Percentiles rank a stretch among this genome's conserved stretches.
These are phyloP conservation scores for Pagrus major DNA, from an alignment of 2,113 vertebrate species.

Conservation along the genomic window DNA sequence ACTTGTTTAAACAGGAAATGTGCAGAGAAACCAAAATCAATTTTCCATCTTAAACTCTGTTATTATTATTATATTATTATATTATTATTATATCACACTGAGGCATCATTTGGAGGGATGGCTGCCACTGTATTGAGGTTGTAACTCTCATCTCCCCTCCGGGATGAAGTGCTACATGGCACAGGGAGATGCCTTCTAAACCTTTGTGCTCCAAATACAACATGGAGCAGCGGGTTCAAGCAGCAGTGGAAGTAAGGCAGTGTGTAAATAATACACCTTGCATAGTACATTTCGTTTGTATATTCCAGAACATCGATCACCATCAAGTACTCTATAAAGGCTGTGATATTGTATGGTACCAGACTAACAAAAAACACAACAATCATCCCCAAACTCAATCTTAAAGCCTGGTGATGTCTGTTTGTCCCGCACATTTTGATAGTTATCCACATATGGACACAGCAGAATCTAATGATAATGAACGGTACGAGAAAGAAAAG, in stretches of 20 bases:
- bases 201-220: constrained; percentile 75
- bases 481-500: constrained; percentile 20
- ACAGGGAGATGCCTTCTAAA: constrained; percentile 73
- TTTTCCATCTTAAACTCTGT: no score
- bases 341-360: neutral
- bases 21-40: no score
- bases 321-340: neutral
- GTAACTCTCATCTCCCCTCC: neutral
- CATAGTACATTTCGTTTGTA: constrained; percentile 15
- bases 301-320: neutral
- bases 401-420: neutral
- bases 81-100: no score
- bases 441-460: constrained; percentile 5
- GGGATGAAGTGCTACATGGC: neutral
- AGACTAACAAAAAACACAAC: neutral
- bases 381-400: no score
- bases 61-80: no score
- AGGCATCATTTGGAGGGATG: neutral
- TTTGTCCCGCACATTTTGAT: neutral
- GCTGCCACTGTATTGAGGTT: neutral
- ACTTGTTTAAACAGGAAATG: no score
- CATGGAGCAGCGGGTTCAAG: constrained; percentile 81
- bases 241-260: constrained; percentile 80
- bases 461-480: constrained; percentile 17
- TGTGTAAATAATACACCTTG: constrained; percentile 59